These are phyloP conservation scores for Syngnathoides biaculeatus DNA, from an alignment of 2,113 vertebrate species.

Conservation along the genomic window DNA sequence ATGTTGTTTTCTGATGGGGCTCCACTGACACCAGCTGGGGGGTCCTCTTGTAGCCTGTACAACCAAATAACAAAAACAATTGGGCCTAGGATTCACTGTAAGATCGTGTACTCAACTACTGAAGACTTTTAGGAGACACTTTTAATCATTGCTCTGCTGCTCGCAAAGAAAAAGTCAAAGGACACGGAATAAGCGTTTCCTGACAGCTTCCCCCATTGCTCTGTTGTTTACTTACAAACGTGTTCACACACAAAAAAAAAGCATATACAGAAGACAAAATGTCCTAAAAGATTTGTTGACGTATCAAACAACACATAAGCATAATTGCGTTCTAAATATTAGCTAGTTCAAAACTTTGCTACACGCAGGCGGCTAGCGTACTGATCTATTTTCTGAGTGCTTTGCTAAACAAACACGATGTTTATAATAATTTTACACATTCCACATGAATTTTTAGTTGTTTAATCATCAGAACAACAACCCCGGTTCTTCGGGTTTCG, in stretches of 20 bases:
- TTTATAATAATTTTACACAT: neutral
- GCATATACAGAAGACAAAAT: neutral
- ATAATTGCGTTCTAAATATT: neutral
- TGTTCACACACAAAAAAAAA: neutral
- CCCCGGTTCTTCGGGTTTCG: neutral
- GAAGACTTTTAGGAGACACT: neutral
- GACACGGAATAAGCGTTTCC: neutral
- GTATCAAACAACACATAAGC: neutral
- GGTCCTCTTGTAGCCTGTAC: slow-evolving; percentile 92
- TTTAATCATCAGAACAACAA: neutral
- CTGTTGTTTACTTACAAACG: neutral
- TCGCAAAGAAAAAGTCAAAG: neutral
- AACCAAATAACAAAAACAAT: neutral
- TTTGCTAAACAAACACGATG: neutral
- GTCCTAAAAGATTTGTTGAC: neutral
- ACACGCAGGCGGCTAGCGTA: neutral
- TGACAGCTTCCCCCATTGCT: neutral
- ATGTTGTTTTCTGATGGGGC: slow-evolving; percentile 98
- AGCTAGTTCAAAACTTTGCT: neutral
- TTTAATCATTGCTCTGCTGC: no score
- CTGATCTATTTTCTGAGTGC: neutral
- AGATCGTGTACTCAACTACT: neutral
- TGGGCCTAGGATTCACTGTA: neutral
- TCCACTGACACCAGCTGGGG: slow-evolving; percentile 91
- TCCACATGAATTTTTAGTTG: no score